A percentile compares a stretch with the other conserved stretches of the same genome.
These are phyloP conservation scores for Arctia plantaginis DNA, from an alignment of 2,888 invertebrate genomes.

Conservation along the genomic window DNA sequence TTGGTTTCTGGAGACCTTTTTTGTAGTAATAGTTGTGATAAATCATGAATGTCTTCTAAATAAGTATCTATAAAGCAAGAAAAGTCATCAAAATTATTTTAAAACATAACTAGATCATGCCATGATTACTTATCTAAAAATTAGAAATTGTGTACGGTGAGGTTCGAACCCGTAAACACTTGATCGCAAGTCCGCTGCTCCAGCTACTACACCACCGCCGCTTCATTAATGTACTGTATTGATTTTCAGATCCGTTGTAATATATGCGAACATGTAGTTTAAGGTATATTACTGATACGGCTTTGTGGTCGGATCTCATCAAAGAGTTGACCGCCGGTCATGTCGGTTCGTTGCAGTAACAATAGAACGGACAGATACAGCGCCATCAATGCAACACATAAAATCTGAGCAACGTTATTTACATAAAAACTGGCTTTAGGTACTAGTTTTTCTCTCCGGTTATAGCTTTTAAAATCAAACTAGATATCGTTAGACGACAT, in stretches of 20 bases:
- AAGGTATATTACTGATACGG: background rate
- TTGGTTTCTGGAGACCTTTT: too few species aligned
- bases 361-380: background rate
- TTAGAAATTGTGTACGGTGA: too few species aligned
- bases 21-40: too few species aligned
- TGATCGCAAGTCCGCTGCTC: too few species aligned
- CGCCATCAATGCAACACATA: background rate
- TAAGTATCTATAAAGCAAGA: too few species aligned
- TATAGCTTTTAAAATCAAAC: background rate
- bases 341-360: background rate
- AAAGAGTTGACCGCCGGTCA: background rate
- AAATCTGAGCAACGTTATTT: background rate
- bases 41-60: too few species aligned
- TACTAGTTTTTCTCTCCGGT: background rate
- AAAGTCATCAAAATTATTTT: too few species aligned
- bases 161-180: background rate
- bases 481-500: background rate
- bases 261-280: background rate
- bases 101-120: too few species aligned
- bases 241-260: background rate
- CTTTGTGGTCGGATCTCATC: background rate
- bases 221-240: background rate
- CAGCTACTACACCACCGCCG: too few species aligned
- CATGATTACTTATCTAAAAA: too few species aligned
- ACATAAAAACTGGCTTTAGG: background rate